Base-by-base conservation (phyloP, 2,888 invertebrate genomes). In the Prosopocoilus inquinatus region DNA sequence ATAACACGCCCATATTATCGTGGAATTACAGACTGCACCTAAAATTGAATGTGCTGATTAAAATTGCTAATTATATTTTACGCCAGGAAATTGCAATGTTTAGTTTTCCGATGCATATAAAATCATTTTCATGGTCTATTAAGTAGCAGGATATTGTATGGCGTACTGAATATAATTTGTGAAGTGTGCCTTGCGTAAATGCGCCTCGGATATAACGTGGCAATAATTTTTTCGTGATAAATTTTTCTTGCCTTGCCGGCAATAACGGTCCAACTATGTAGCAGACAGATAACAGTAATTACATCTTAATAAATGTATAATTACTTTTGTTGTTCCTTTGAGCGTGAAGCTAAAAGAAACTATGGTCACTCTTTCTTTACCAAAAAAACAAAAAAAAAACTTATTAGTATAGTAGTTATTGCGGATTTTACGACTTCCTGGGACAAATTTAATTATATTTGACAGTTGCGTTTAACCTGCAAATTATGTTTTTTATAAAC, bases 101-200 rank as follows among this genome's bases (percentile, higher is more conserved):
- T 53, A 46, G 15, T 41, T 46, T 53, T 53, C 47, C 53, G 38
- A 47, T 39, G 47, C 53, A 47, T 46, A 52, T 47, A 47, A 53
- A 65, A 64, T 53, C 60, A 60, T 63, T 64, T 67, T 67, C 66
- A 67, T 57, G 67, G 66, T 62, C 66, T 66, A 64, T 65, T 67
- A 64, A 63, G 62, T 59, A 53, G 55, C 41, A 58, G 62, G 60
- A 62, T 61, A 60, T 60, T 59, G 61, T 57, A 57, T 54, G 54
- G 56, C 41, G 34, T 20, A 45, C 46, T 47, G 41, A 53, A 41
- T 47, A 39, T 47, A 53, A 53, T 53, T 53, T 53, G 53, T 53
- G 53, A 39, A 53, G 53, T 53, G 53, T 53, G 53, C 53, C 53
- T 53, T 39, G 46, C 34, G 39, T 51, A 15, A 47, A 35, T 41